These are phyloP conservation scores for Parnassius smintheus DNA, from an alignment of 2,888 invertebrate genomes.

Conservation along the genomic window DNA sequence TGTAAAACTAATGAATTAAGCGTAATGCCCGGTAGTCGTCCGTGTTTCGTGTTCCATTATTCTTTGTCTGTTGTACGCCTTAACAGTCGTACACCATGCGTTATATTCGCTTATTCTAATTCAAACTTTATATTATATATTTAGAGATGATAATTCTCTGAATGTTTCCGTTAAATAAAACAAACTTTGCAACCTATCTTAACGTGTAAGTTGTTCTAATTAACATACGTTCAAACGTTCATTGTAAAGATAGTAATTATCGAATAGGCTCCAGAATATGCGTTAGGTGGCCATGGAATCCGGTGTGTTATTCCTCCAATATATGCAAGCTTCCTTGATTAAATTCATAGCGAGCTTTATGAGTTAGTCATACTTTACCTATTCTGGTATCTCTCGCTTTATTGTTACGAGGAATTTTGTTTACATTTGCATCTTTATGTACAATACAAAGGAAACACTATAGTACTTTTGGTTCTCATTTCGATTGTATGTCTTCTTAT, in stretches of 20 bases:
- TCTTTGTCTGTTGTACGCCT: constrained; percentile 51
- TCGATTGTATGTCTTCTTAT: too few species aligned
- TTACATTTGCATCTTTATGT: not conserved
- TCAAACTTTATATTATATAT: constrained; percentile 21
- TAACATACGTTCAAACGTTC: constrained; percentile 16
- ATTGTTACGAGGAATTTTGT: not conserved
- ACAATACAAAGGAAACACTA: too few species aligned
- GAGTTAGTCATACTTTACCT: constrained; percentile 1
- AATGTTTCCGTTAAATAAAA: constrained; percentile 6
- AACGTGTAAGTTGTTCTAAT: constrained; percentile 24
- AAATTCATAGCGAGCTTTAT: constrained; percentile 21
- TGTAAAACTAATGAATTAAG: constrained; percentile 78
- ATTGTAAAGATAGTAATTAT: constrained; percentile 20
- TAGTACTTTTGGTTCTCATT: too few species aligned
- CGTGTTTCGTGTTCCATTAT: constrained; percentile 67
- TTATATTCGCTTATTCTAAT: constrained; percentile 34
- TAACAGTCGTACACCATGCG: constrained; percentile 35
- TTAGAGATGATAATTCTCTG: constrained; percentile 29
- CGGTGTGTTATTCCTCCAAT: constrained; percentile 13
- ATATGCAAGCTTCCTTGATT: constrained; percentile 12
- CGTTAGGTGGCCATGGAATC: constrained; percentile 6
- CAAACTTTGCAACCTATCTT: constrained; percentile 18
- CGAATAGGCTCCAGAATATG: constrained; percentile 9
- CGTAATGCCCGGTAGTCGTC: constrained; percentile 70
- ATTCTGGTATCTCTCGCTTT: not conserved